Conservation (phyloP, 2,113 vertebrate genomes). For the Sigmodon hispidus region DNA sequence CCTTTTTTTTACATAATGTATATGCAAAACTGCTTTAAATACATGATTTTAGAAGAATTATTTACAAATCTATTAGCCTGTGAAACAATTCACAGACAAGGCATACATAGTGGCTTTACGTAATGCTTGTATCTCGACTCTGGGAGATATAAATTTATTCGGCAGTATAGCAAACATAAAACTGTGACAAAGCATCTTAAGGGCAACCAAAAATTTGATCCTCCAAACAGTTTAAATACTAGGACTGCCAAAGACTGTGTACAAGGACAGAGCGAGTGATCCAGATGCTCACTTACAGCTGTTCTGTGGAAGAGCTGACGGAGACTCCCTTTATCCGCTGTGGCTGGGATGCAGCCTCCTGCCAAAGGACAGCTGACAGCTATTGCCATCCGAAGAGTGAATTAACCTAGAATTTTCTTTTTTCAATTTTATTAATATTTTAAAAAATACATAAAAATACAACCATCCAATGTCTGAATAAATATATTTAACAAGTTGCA, state of each 20-base stretch:
- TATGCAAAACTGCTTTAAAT: conserved; percentile 96
- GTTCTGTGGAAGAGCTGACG: conserved; percentile 71
- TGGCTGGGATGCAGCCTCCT: conserved; percentile 75
- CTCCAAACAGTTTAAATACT: conserved; percentile 83
- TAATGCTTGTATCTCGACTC: conserved; percentile 85
- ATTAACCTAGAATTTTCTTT: conserved; percentile 89
- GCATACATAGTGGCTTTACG: conserved; percentile 84
- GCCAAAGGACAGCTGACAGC: conserved; percentile 82
- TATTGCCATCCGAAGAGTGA: conserved; percentile 86
- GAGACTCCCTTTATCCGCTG: conserved; percentile 69
- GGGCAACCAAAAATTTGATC: conserved; percentile 85
- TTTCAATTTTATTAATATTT: conserved; percentile 92
- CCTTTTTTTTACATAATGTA: conserved; percentile 94
- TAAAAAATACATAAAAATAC: conserved; percentile 97
- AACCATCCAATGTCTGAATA: conserved; percentile 96
- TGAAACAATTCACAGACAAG: conserved; percentile 89
- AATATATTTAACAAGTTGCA: conserved; percentile 98
- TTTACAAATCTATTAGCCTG: conserved; percentile 90
- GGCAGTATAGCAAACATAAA: conserved; percentile 86
- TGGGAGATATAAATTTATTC: conserved; percentile 85
- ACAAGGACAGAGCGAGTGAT: conserved; percentile 68
- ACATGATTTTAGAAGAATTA: conserved; percentile 92
- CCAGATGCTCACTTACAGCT: conserved; percentile 82
- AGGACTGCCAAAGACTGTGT: conserved; percentile 88
- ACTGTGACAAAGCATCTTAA: conserved; percentile 82